Evolutionary conservation across 2,113 vertebrate species (phyloP).

Genomic region (Dicerorhinus sumatrensis): DNA sequence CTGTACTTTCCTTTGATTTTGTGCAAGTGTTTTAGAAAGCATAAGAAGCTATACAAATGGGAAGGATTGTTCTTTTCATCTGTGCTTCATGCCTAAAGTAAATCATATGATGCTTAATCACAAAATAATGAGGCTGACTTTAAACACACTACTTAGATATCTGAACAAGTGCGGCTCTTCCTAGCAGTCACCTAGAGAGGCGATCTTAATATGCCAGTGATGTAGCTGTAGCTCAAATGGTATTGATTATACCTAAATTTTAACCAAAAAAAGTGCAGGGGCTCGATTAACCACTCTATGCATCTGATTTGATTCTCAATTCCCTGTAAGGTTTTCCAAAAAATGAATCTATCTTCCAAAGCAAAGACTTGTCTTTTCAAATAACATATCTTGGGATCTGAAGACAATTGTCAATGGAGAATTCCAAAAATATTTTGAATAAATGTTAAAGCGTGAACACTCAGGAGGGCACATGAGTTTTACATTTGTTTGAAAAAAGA

Average conservation of each 20-base stretch:
- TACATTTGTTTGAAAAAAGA: not conserved
- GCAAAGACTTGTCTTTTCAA: conserved; percentile 37
- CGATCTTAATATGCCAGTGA: not conserved
- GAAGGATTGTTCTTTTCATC: not conserved
- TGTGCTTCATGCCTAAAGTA: not conserved
- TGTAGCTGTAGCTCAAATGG: not conserved
- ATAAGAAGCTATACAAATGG: not conserved
- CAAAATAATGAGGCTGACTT: conserved; percentile 20
- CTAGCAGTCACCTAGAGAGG: not conserved
- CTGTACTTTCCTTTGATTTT: conserved; percentile 50
- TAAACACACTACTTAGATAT: not conserved
- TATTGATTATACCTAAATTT: conserved; percentile 17
- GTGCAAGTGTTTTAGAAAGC: conserved; percentile 35
- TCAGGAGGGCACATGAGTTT: not conserved
- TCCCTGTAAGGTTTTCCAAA: not conserved
- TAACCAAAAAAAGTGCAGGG: not conserved
- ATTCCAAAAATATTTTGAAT: not conserved
- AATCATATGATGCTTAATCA: not conserved
- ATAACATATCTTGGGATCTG: not conserved
- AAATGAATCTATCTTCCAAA: conserved; percentile 1
- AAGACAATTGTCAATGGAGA: not conserved
- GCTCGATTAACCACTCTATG: not conserved
- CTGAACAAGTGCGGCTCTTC: not conserved
- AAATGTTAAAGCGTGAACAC: not conserved
- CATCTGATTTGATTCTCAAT: not conserved